A percentile compares a stretch with the other conserved stretches of the same genome.
Conservation (phyloP, 2,113 vertebrate species). For the Mustelus asterias region DNA sequence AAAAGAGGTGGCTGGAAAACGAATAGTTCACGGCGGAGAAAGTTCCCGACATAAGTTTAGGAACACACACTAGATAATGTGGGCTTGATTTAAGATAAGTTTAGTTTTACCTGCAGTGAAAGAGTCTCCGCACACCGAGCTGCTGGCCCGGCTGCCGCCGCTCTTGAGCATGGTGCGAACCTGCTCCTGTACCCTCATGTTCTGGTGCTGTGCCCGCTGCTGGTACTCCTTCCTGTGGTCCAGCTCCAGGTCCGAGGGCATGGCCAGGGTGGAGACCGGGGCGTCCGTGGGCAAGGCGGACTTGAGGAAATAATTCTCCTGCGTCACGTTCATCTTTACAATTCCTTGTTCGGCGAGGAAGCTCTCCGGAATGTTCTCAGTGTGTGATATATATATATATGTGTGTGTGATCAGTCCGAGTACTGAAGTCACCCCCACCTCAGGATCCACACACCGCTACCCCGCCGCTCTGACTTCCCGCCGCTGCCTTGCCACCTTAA, state of each 20-base stretch:
- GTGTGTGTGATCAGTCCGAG: neutral
- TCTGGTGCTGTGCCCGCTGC: neutral
- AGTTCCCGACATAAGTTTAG: neutral
- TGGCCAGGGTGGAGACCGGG: neutral
- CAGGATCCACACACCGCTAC: neutral
- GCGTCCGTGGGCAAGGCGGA: neutral
- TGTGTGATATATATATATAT: neutral
- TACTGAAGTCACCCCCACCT: neutral
- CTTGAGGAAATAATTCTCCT: neutral
- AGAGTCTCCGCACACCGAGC: neutral
- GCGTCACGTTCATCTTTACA: neutral
- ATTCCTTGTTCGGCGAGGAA: neutral
- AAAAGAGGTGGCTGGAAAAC: neutral
- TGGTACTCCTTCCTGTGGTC: neutral
- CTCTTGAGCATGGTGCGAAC: neutral
- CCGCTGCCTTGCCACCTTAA: no score
- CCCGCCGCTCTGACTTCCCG: neutral
- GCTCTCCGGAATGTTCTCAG: neutral
- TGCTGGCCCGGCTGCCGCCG: neutral
- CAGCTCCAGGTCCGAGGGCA: neutral
- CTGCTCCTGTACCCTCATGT: slow-evolving; percentile 23
- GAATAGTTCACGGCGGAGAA: neutral
- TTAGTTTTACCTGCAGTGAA: neutral
- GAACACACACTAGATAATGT: neutral
- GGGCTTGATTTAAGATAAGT: no score